Conservation (phyloP, 2,888 invertebrate genomes). For the Philereme vetulata region DNA sequence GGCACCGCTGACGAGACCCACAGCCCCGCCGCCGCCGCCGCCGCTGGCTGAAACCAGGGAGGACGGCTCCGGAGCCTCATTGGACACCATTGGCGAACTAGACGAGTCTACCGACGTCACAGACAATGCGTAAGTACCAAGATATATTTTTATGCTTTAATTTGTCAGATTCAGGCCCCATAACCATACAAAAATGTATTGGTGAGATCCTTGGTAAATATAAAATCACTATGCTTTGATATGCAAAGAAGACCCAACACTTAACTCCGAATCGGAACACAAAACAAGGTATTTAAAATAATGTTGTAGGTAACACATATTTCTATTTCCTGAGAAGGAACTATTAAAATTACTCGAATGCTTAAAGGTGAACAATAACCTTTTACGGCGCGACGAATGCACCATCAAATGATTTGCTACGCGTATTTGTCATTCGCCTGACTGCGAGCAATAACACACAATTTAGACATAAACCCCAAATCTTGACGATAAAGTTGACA, state of each 20-base stretch:
- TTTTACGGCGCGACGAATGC: conserved; percentile 51
- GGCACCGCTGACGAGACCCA: conserved; percentile 60
- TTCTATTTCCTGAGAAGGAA: conserved; percentile 14
- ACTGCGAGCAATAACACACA: conserved; percentile 58
- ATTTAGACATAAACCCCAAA: conserved; percentile 56
- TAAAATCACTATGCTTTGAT: no score
- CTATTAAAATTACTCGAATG: conserved; percentile 21
- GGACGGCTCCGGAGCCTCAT: conserved; percentile 84
- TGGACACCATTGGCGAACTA: conserved; percentile 88
- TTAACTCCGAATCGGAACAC: neutral
- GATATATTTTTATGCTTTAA: neutral
- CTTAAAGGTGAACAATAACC: conserved; percentile 28
- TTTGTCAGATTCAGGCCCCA: no score
- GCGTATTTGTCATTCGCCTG: conserved; percentile 57
- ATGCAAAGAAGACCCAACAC: no score
- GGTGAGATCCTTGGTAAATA: no score
- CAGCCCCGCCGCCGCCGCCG: conserved; percentile 70
- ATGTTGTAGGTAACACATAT: neutral
- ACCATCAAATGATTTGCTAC: conserved; percentile 59
- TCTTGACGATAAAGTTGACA: conserved; percentile 37
- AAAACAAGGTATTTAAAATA: no score
- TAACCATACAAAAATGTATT: no score
- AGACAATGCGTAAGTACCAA: conserved; percentile 69
- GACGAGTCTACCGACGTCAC: conserved; percentile 83
- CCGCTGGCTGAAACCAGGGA: conserved; percentile 75